Evolutionary conservation across 2,888 invertebrate species (phyloP), one percentile per base, ranked within the genome.

Genomic region (Itoplectis maculator): DNA sequence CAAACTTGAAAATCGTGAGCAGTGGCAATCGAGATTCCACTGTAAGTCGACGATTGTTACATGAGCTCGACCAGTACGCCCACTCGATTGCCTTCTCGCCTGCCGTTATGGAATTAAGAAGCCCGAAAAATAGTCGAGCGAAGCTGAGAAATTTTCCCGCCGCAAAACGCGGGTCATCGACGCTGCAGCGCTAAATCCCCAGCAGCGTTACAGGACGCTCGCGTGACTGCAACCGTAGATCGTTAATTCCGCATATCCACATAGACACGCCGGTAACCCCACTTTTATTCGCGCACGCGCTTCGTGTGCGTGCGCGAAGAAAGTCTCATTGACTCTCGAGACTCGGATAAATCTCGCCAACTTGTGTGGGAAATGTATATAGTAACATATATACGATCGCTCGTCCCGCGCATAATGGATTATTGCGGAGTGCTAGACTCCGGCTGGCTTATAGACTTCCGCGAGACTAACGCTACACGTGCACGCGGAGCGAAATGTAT

Each of bases 371-470:
- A 66, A 40, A n/a, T n/a, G 29, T 3, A 40, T 40, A 69, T 45
- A 42, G 70, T 78, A 82, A 82, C 63, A 70, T 79, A 63, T 65
- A 59, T 70, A 35, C 45, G 15, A n/a, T 51, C 29, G 40, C 79
- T 82, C 70, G 15, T 49, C 47, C 35, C 54, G 76, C 70, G 18
- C 47, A 18, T 63, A 72, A 82, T 79, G 79, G 61, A 82, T 76
- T 79, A 79, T n/a, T n/a, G n/a, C 35, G 61, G 23, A 70, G 75
- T 51, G 65, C 74, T 56, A 70, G 29, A 51, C 70, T 51, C 65
- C 66, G 51, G 56, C 45, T 40, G n/a, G n/a, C n/a, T n/a, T n/a
- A n/a, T 61, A 42, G 68, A 70, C 65, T 72, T 63, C 47, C 51
- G 65, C 37, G 66, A 29, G 54, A 45, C 29, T 54, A 37, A 37